Percentiles rank a stretch among this genome's conserved stretches.
Conservation (phyloP, 2,797 vertebrate species). For the Leuciscus waleckii region DNA sequence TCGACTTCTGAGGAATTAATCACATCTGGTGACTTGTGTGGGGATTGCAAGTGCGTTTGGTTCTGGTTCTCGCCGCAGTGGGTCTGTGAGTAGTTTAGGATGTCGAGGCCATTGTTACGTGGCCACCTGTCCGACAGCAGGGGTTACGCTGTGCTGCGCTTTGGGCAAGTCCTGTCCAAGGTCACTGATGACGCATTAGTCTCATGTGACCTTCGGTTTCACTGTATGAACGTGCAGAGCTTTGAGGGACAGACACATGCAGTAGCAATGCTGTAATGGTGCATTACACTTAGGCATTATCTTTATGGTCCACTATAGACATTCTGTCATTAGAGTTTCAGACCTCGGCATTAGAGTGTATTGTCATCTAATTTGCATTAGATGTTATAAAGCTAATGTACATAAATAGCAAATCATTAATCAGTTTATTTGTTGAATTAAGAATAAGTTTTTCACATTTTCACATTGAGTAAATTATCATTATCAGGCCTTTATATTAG, state of each 20-base stretch:
- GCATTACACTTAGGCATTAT: too few relatives aligned
- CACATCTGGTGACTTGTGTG: neutral
- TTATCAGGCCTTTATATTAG: too few relatives aligned
- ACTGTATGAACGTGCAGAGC: slow-evolving; percentile 4
- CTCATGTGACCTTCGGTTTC: slow-evolving; percentile 20
- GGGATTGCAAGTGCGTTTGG: slow-evolving; percentile 9
- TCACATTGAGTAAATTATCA: too few relatives aligned
- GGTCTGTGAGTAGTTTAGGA: slow-evolving; percentile 42
- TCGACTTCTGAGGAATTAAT: slow-evolving; percentile 19
- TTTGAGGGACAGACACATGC: neutral
- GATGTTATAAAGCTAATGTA: too few relatives aligned
- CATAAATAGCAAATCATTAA: too few relatives aligned
- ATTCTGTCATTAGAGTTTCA: too few relatives aligned
- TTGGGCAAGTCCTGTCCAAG: slow-evolving; percentile 60
- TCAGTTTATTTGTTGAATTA: too few relatives aligned
- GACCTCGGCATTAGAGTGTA: too few relatives aligned
- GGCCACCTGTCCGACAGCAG: slow-evolving; percentile 57
- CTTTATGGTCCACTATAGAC: too few relatives aligned
- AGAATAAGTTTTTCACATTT: too few relatives aligned
- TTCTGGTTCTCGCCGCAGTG: neutral
- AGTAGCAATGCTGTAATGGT: neutral
- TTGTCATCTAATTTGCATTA: neutral
- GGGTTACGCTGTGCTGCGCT: slow-evolving; percentile 43
- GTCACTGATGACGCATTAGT: slow-evolving; percentile 56
- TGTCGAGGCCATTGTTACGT: slow-evolving; percentile 57